These are phyloP conservation scores for Drosophila silvestris DNA, from an alignment of 2,888 invertebrate species.

Conservation along the genomic window DNA sequence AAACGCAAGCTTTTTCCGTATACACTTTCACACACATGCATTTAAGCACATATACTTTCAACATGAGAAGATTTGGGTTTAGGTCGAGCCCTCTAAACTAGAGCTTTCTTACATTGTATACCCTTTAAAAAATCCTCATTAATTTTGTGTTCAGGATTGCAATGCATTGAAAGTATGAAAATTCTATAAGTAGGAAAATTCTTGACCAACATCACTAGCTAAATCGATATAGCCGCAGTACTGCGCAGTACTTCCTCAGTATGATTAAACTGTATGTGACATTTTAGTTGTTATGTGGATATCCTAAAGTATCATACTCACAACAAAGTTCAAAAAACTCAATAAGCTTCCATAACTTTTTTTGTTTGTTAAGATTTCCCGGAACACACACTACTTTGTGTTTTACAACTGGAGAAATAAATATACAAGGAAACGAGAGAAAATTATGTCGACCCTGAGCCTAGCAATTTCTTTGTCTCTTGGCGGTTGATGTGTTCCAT, in stretches of 20 bases:
- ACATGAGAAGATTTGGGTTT: neutral
- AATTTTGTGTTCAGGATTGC: neutral
- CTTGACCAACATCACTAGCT: neutral
- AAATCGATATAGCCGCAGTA: neutral
- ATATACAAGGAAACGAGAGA: slow-evolving; percentile 15
- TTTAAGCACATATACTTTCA: neutral
- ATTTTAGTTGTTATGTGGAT: slow-evolving; percentile 28
- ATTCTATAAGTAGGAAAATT: neutral
- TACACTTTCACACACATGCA: neutral
- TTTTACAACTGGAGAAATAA: slow-evolving; percentile 39
- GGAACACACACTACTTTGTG: slow-evolving; percentile 39
- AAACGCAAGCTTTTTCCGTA: neutral
- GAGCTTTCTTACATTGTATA: neutral
- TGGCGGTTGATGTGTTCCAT: slow-evolving; percentile 15
- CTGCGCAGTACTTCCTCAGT: neutral
- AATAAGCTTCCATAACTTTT: slow-evolving; percentile 38
- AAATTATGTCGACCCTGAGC: slow-evolving; percentile 16
- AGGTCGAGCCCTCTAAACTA: neutral
- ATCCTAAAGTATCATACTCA: slow-evolving; percentile 16
- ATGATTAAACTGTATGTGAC: neutral
- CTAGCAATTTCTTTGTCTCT: slow-evolving; percentile 46
- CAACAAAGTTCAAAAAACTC: slow-evolving; percentile 44
- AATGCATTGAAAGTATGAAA: neutral
- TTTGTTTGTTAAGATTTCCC: slow-evolving; percentile 32
- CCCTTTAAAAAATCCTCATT: neutral